Base-by-base conservation (phyloP, 2,888 invertebrate species). In the Epirrhoe alternata region DNA sequence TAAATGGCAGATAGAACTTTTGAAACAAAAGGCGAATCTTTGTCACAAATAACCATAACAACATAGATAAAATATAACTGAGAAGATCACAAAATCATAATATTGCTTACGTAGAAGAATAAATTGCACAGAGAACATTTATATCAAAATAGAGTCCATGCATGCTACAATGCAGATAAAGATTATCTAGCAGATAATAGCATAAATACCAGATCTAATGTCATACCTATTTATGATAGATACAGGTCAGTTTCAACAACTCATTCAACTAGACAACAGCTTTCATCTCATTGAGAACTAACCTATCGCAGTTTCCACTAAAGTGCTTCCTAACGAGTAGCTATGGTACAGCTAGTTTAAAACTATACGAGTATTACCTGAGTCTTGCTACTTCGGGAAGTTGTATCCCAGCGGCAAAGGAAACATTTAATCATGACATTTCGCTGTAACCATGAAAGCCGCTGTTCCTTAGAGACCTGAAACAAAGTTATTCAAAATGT, bases 381-480 rank as follows among this genome's bases (percentile, higher is more conserved):
- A 65, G 62, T 60, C 8, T 30, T 52, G 45, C 24, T 31, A 50
- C 52, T 68, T 63, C 52, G 53, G 57, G 59, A 72, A 70, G 66
- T 68, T 65, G 54, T 50, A 66, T 61, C 68, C 69, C 68, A 45
- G 12, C 45, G 70, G 64, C 50, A 14, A 50, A 45, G 61, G 42
- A 60, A 53, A 51, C 61, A 69, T 64, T 66, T 70, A 71, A 73
- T 71, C 71, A 71, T 69, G 68, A 63, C 65, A 68, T 70, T 53
- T 70, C 61, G 12, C 24, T 67, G 45, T 35, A 31, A 55, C 57
- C 54, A 64, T 51, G 61, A 56, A 58, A 57, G 61, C 59, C 60
- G 59, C 35, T 56, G 66, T 67, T 47, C 58, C 51, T 35, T 24
- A 51, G 69, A 61, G 71, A 69, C 55, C 45, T 42, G 63, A 62